Evolutionary conservation across 2,113 vertebrate species (phyloP).

Genomic region (Amia ocellicauda): DNA sequence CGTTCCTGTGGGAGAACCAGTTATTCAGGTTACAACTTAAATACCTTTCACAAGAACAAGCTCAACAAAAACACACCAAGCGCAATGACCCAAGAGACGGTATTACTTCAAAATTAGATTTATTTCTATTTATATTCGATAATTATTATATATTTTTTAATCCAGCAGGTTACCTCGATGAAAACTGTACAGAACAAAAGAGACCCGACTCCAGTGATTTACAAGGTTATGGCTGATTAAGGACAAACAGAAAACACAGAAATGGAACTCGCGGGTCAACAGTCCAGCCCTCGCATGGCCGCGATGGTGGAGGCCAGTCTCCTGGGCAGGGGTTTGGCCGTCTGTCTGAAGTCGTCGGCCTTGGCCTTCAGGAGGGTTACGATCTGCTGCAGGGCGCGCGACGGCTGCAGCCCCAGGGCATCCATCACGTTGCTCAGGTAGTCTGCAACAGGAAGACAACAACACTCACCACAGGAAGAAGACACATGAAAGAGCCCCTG

Average conservation of each 20-base stretch:
- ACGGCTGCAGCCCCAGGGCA: constrained; percentile 88
- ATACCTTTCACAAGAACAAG: no score
- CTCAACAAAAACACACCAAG: no score
- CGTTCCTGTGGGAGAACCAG: no score
- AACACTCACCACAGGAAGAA: neutral
- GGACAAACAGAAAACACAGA: no score
- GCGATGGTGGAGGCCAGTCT: constrained; percentile 72
- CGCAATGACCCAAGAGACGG: no score
- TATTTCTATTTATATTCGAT: no score
- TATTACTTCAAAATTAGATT: no score
- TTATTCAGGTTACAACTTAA: no score
- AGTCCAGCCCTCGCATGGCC: constrained; percentile 73
- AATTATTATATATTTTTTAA: no score
- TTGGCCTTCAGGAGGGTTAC: constrained; percentile 76
- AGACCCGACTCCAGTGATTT: neutral
- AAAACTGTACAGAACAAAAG: neutral
- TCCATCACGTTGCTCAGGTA: constrained; percentile 98
- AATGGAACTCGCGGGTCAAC: constrained; percentile 47
- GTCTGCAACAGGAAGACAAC: constrained; percentile 63
- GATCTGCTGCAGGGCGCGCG: constrained; percentile 74
- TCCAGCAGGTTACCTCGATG: no score
- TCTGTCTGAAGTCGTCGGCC: constrained; percentile 81
- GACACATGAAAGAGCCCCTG: neutral
- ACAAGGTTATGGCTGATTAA: neutral
- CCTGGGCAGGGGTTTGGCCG: constrained; percentile 74